Conservation (phyloP, 1,140 invertebrate genomes). For the Apocrypta bakeri region DNA sequence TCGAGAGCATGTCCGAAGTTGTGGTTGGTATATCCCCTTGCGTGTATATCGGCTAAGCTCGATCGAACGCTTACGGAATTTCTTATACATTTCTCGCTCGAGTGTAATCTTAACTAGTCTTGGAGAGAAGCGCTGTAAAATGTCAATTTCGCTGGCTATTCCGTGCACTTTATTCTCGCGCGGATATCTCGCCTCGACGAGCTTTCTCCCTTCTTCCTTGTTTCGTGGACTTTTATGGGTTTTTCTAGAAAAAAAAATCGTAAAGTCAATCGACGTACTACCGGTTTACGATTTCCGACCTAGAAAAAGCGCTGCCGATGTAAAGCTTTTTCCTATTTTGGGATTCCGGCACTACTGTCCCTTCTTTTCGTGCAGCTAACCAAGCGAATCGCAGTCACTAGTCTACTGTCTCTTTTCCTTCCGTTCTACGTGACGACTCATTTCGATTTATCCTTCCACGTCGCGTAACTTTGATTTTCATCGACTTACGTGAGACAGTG, state of each 20-base stretch:
- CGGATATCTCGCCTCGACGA: not conserved
- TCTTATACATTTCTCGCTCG: no score
- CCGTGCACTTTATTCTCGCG: no score
- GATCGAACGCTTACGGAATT: no score
- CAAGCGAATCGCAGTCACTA: not conserved
- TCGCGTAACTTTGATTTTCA: not conserved
- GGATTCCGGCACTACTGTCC: not conserved
- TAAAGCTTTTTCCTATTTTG: not conserved
- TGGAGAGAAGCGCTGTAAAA: no score
- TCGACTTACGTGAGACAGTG: not conserved
- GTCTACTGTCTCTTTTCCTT: not conserved
- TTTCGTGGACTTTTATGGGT: not conserved
- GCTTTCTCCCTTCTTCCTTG: not conserved
- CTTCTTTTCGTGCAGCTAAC: not conserved
- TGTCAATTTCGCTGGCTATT: no score
- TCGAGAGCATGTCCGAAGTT: conserved; percentile 89
- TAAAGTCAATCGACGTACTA: not conserved
- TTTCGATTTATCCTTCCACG: no score
- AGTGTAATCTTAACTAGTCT: no score
- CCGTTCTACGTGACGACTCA: not conserved
- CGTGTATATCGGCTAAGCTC: no score
- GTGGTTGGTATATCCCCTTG: conserved; percentile 77
- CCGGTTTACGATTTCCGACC: conserved; percentile 18
- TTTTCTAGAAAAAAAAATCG: not conserved
- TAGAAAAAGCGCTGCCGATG: not conserved